Percentiles rank a stretch among this genome's conserved stretches.
These are phyloP conservation scores for Chrysolina oricalcia DNA, from an alignment of 2,888 invertebrate genomes.

Conservation along the genomic window DNA sequence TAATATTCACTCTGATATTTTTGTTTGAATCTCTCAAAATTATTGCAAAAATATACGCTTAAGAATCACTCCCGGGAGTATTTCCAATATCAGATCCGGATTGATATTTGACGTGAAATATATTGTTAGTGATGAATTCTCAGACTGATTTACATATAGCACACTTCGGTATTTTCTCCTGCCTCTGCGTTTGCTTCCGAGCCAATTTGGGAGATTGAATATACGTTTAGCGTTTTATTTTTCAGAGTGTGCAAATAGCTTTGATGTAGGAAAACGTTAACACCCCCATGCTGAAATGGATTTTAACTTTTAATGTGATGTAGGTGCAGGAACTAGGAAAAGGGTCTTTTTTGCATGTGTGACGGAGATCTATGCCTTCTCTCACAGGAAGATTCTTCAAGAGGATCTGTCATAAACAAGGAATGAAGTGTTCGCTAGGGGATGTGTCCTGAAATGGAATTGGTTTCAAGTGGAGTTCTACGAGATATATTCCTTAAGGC, in stretches of 20 bases:
- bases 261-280: conserved; percentile 44
- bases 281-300: conserved; percentile 45
- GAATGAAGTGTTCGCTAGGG: conserved; percentile 6
- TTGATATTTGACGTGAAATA: conserved; percentile 52
- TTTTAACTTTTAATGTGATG: conserved; percentile 51
- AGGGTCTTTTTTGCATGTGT: conserved; percentile 27
- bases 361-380: conserved; percentile 5
- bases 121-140: conserved; percentile 53
- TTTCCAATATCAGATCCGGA: conserved; percentile 53
- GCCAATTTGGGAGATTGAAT: conserved; percentile 47
- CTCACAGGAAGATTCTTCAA: conserved; percentile 18
- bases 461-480: conserved; percentile 1
- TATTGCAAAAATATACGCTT: not conserved
- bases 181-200: conserved; percentile 35
- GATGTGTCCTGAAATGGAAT: conserved; percentile 6
- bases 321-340: conserved; percentile 27
- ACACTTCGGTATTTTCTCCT: conserved; percentile 49
- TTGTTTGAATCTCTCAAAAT: not conserved
- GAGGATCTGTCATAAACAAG: conserved; percentile 28
- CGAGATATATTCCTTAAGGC: not conserved
- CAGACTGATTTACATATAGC: conserved; percentile 56
- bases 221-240: conserved; percentile 30
- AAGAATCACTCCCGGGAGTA: conserved; percentile 43
- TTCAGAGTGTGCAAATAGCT: conserved; percentile 42
- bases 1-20: not conserved